Evolutionary conservation across 2,113 vertebrate genomes (phyloP), one percentile per base, ranked within the genome.

Genomic region (Butorides virescens): DNA sequence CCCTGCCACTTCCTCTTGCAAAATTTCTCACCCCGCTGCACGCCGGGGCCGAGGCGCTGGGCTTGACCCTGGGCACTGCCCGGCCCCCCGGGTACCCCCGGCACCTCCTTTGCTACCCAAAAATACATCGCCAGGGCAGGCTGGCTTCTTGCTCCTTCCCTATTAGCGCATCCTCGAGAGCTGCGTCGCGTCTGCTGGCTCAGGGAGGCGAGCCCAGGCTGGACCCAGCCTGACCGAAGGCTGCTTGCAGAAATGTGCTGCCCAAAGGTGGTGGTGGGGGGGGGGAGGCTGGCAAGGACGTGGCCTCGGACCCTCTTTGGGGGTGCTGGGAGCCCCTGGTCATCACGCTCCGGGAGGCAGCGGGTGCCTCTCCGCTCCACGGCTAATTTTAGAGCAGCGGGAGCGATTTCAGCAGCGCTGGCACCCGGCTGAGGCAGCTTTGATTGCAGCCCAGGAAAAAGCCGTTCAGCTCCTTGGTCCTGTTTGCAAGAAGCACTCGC

Each of bases 1-100:
- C 65, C 86, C 93, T 94, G 97, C 97, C 98, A 98, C 98, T 99
- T 99, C 99, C 99, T 99, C 98, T 98, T 93, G 96, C 91, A 96
- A 80, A 93, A 97, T 94, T 87, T 88, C 89, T 96, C 95, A 42
- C n/a, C 91, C 86, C 15, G 30, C 76, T 42, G 74, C 79, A 37
- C 15, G 9, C 53, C 27, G 17, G 50, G 49, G 79, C 18, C 15
- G 34, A 37, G 70, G 76, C 2, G 25, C 73, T 15, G 85, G 30
- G 52, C 10, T 81, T 0, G 55, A 32, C 37, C 42, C 46, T 2
- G 68, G 36, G 55, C 32, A 23, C 29, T 39, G 36, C 62, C 73
- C 3, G 10, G 32, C 4, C 9, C 9, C 61, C n/a, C 2, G 1
- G 15, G 25, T 6, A 4, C 15, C 27, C 42, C 75, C 3, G 5